These are phyloP conservation scores for Tipula helvola DNA, from an alignment of 2,888 invertebrate species.

Conservation along the genomic window DNA sequence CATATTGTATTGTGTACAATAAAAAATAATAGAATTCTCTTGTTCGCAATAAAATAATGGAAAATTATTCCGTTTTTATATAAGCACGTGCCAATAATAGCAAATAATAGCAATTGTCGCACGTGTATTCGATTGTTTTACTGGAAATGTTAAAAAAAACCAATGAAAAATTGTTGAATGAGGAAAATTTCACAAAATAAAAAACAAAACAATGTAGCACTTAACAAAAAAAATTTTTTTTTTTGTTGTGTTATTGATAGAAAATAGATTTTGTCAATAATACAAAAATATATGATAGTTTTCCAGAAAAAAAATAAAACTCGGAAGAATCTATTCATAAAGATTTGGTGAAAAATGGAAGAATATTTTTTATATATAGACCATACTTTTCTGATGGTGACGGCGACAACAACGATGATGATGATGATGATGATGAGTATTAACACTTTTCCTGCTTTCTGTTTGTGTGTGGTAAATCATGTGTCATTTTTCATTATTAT, in stretches of 20 bases:
- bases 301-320: background rate
- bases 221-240: background rate
- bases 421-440: background rate
- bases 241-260: background rate
- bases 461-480: background rate
- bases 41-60: background rate
- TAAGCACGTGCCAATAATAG: background rate
- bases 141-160: background rate
- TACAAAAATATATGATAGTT: background rate
- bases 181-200: background rate
- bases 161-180: background rate
- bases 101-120: background rate
- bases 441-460: background rate
- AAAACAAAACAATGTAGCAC: background rate
- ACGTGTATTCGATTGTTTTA: background rate
- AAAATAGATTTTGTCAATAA: background rate
- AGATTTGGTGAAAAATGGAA: background rate
- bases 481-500: background rate
- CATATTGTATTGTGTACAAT: background rate
- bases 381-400: background rate
- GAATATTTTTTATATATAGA: background rate
- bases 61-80: background rate
- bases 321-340: background rate
- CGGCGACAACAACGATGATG: background rate
- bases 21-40: background rate